Conservation (phyloP, 2,888 invertebrate species). For the Pterobdella sp. region DNA sequence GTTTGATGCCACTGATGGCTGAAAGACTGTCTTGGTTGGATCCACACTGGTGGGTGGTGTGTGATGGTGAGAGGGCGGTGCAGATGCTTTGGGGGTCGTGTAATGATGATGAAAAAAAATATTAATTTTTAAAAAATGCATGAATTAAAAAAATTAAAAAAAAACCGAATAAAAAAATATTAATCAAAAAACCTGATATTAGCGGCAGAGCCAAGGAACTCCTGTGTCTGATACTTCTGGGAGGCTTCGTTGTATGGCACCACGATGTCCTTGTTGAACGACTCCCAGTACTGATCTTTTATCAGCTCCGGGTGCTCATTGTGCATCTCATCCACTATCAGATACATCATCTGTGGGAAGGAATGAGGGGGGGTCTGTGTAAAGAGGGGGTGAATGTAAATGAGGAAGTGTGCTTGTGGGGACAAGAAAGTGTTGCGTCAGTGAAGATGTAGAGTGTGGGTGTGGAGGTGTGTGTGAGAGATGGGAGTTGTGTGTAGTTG, state of each 20-base stretch:
- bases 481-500: background rate
- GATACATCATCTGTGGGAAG: conserved; percentile 66
- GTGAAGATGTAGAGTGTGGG: background rate
- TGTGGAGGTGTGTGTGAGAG: background rate
- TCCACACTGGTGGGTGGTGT: background rate
- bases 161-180: background rate
- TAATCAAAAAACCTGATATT: conserved; percentile 40
- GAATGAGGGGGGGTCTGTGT: background rate
- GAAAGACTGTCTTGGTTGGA: background rate
- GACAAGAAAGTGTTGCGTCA: background rate
- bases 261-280: conserved; percentile 42
- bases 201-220: conserved; percentile 66
- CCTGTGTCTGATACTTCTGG: conserved; percentile 70
- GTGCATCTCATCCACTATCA: conserved; percentile 89
- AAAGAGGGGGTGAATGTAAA: background rate
- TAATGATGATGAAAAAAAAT: background rate
- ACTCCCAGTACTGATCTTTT: conserved; percentile 65
- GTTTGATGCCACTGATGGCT: background rate
- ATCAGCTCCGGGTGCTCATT: conserved; percentile 80
- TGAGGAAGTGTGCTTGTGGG: background rate
- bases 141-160: background rate
- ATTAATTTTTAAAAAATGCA: background rate
- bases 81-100: background rate
- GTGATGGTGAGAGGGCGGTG: background rate
- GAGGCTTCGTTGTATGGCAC: conserved; percentile 63